These are phyloP conservation scores for Hypselothyrea guttata DNA, from an alignment of 2,888 invertebrate genomes.

Conservation along the genomic window DNA sequence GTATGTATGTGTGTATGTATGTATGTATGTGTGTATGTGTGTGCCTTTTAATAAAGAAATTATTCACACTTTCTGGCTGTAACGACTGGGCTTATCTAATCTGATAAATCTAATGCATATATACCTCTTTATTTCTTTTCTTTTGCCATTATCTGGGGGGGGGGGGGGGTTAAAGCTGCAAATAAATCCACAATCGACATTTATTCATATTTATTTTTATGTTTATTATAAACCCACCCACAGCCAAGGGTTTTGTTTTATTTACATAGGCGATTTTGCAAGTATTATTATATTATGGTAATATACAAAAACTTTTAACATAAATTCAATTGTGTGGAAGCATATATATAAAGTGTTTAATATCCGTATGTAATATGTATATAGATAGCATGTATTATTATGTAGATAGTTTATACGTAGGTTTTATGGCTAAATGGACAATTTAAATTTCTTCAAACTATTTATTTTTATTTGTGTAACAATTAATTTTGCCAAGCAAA, in stretches of 20 bases:
- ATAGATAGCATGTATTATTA: slow-evolving; percentile 12
- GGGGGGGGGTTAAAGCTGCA: background rate
- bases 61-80: slow-evolving; percentile 61
- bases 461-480: slow-evolving; percentile 45
- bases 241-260: slow-evolving; percentile 56
- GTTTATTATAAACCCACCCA: slow-evolving; percentile 55
- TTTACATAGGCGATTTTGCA: slow-evolving; percentile 64
- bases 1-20: background rate
- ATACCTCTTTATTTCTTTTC: background rate
- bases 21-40: background rate
- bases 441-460: slow-evolving; percentile 19
- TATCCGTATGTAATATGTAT: slow-evolving; percentile 31
- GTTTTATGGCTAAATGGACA: slow-evolving; percentile 42
- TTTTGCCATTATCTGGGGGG: background rate
- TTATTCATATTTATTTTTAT: background rate
- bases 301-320: slow-evolving; percentile 55
- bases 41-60: slow-evolving; percentile 44
- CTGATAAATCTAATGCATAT: slow-evolving; percentile 19
- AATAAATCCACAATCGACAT: background rate
- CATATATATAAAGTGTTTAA: slow-evolving; percentile 40
- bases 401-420: slow-evolving; percentile 13
- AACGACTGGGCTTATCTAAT: slow-evolving; percentile 44
- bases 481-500: slow-evolving; percentile 38
- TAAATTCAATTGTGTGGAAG: slow-evolving; percentile 63
- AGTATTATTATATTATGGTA: slow-evolving; percentile 11